phyloP scores from a whole-genome alignment of 2,888 invertebrate genomes.

The Cryptophagus acutangulus region DNA sequence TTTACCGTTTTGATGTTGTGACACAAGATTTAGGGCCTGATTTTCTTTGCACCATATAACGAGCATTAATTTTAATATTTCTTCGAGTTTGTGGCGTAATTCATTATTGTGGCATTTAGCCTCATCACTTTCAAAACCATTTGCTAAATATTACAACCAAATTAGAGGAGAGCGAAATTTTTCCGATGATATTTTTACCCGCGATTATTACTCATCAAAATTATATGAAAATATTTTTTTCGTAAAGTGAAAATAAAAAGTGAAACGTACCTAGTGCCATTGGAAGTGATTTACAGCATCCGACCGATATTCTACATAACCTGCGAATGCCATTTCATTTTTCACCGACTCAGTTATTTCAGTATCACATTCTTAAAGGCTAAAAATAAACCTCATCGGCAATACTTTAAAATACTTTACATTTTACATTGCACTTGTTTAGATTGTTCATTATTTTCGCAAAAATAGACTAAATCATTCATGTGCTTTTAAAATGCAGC shows the following conservation, averaged over 20 bases:
- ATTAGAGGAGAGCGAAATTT: no score
- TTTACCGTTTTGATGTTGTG: conserved; percentile 7
- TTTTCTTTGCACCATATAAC: conserved; percentile 77
- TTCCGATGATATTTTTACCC: no score
- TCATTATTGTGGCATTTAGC: conserved; percentile 44
- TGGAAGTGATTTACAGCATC: not conserved
- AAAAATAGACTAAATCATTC: no score
- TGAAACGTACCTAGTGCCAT: conserved; percentile 1
- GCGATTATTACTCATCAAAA: no score
- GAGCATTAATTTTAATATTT: conserved; percentile 75
- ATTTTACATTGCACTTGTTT: no score
- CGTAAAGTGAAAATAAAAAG: no score
- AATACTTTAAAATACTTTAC: no score
- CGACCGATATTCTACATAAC: conserved; percentile 11
- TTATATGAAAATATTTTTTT: no score
- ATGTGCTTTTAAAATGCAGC: no score
- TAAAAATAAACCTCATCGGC: conserved; percentile 1
- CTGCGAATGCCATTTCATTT: conserved; percentile 17
- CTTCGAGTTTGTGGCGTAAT: conserved; percentile 65
- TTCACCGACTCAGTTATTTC: conserved; percentile 19
- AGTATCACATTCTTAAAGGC: conserved; percentile 17
- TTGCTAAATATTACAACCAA: conserved; percentile 8
- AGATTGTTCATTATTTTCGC: no score
- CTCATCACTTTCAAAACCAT: not conserved
- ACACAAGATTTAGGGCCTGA: conserved; percentile 50